phyloP scores from a whole-genome alignment of 2,113 vertebrate species.

The Oceanites oceanicus region DNA sequence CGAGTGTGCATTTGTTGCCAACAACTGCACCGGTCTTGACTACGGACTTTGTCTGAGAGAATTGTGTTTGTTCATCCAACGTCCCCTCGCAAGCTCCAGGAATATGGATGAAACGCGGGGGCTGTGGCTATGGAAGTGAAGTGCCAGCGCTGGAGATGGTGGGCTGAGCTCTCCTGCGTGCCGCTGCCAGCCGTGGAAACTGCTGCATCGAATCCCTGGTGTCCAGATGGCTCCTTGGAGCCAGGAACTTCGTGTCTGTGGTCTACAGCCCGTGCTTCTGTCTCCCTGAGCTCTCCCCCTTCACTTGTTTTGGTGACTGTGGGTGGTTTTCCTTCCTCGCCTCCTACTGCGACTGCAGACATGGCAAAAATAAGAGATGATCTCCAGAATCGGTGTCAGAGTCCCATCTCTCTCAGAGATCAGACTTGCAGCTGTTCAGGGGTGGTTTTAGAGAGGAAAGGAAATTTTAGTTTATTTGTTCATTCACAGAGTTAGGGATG shows the following conservation, averaged over 20 bases:
- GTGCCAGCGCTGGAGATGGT: background rate
- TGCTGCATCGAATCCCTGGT: background rate
- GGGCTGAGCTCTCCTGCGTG: background rate
- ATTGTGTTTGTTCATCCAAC: background rate
- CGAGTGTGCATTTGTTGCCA: background rate
- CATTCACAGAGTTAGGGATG: background rate
- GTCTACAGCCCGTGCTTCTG: background rate
- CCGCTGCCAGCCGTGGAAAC: background rate
- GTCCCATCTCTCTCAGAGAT: background rate
- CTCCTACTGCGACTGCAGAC: background rate
- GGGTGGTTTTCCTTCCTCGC: slow-evolving; percentile 13
- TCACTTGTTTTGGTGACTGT: background rate
- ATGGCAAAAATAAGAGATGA: background rate
- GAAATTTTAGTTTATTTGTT: background rate
- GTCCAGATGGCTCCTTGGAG: background rate
- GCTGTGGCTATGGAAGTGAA: background rate
- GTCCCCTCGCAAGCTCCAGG: background rate
- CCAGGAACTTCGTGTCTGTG: background rate
- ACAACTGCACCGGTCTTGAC: background rate
- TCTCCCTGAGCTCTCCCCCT: background rate
- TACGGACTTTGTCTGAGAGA: fast-evolving
- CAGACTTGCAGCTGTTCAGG: background rate
- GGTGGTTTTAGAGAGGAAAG: background rate
- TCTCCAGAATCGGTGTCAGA: background rate
- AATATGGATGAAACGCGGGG: background rate